Evolutionary conservation across 37 sponge, comb jelly and placozoan genomes (phyloP), one percentile per base, ranked within the genome.

Genomic region (Hormiphora californensis): DNA sequence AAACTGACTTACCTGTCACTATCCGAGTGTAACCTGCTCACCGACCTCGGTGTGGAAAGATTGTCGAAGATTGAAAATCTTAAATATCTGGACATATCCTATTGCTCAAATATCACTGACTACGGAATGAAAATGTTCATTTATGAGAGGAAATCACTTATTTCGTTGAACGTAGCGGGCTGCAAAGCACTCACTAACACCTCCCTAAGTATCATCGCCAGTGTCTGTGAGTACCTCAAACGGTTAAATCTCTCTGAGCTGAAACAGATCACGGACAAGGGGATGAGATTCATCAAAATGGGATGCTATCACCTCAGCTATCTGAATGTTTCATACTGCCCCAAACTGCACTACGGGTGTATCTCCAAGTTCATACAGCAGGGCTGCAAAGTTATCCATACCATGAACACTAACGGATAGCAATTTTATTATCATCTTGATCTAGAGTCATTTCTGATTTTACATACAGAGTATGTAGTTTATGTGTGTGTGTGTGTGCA

Each of bases 51-150:
- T 40, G 43, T 73, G 23, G 81, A 73, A 40, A 22, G 81, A 41
- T 43, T 73, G 81, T 33, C 81, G 4, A 73, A 36, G 21, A 0
- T 73, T 15, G 81, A 73, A 73, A 73, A 73, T 36, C 17, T 73
- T 8, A 73, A 43, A 36, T 43, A 33, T 41, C 44, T 73, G 9
- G 35, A 73, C 43, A 32, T 73, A 19, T 73, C 81, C 21, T 73
- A 32, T 17, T 73, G 81, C 43, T 43, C 81, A 22, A 73, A 40
- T 73, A 11, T 73, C 19, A 43, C 81, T 43, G 81, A 73, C 43
- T 73, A 73, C 43, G 81, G 81, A n/a, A 73, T 73, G 81, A 73
- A 73, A n/a, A 73, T 73, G 81, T 30, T 73, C 2, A 73, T 73
- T 73, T 73, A 27, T 21, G 81, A 73, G 38, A 73, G 38, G 27